Evolutionary conservation across 2,797 vertebrate genomes (phyloP), one percentile per base, ranked within the genome.

Genomic region (Enoplosus armatus): DNA sequence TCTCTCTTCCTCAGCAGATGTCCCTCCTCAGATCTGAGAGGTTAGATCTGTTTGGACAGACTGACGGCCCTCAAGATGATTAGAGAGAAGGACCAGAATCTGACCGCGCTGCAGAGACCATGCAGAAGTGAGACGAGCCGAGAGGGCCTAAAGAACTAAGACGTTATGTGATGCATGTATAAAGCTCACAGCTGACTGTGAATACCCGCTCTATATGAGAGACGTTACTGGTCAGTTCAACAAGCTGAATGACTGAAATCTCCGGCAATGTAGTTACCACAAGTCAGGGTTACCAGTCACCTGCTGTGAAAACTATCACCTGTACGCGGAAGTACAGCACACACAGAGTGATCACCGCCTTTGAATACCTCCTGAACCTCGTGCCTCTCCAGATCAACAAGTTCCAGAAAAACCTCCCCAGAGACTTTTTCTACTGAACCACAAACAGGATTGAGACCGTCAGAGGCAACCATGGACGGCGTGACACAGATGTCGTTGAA

Each of bases 401-500:
- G 27, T 31, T 39, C 4, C 1, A 26, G 22, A 58, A 70, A 76
- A 63, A n/a, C 16, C 14, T 45, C 10, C 22, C 7, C 24, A 27
- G 3, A 48, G 37, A 69, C 27, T 45, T n/a, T 54, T 31, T 31
- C 8, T 1, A 39, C 59, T 47, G 22, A 72, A 48, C 24, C 18
- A 47, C 3, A 24, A 33, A 47, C 29, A 37, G 50, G 18, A 35
- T 39, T 18, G 51, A 77, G 20, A 41, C 27, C 16, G 26, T 33
- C 24, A 7, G 16, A 41, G 12, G 51, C 47, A 54, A 69, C 66
- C 62, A 95, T 94, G 94, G 91, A 90, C 11, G 83, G 59, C 22
- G 0, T 78, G 24, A 3, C 54, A 1, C 97, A 97, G 89, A 96
- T 96, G 80, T 96, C 97, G 1, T 86, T 99, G 79, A 99, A 99